Evolutionary conservation across 2,113 vertebrate species (phyloP).

Genomic region (Atherinomorus stipes): DNA sequence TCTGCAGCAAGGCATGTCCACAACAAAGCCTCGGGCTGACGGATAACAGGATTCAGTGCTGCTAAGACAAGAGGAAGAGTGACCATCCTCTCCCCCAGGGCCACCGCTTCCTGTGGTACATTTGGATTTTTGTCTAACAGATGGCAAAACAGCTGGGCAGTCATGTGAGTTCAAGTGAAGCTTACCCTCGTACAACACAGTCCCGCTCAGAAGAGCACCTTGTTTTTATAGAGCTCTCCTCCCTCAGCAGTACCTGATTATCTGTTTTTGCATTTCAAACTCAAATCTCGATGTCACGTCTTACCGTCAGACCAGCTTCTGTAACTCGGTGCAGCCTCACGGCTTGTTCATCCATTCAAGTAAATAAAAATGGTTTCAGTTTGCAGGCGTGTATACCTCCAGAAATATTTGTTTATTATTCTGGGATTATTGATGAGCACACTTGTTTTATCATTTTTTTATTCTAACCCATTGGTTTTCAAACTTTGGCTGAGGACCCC

Average conservation of each 20-base stretch:
- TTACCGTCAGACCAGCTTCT: not conserved
- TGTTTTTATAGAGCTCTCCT: constrained; percentile 19
- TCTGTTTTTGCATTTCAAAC: not conserved
- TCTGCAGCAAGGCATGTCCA: not conserved
- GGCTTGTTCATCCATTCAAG: not conserved
- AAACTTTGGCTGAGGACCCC: too few species aligned
- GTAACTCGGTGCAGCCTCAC: not conserved
- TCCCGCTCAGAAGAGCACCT: constrained; percentile 25
- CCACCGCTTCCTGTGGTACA: constrained; percentile 11
- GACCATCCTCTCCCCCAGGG: constrained; percentile 32
- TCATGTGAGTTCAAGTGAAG: constrained; percentile 40
- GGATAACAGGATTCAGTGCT: not conserved
- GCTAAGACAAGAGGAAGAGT: constrained; percentile 13
- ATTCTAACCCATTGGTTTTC: too few species aligned
- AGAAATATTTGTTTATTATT: too few species aligned
- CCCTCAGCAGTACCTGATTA: not conserved
- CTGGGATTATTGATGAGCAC: too few species aligned
- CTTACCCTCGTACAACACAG: constrained; percentile 56
- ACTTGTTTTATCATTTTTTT: too few species aligned
- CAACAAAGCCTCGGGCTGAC: constrained; percentile 11
- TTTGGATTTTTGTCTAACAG: constrained; percentile 47
- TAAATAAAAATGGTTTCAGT: not conserved
- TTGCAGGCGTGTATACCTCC: too few species aligned
- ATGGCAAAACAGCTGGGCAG: constrained; percentile 62
- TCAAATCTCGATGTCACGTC: not conserved